Conservation (phyloP, 1,140 invertebrate genomes). For the Liolophura sinensis region DNA sequence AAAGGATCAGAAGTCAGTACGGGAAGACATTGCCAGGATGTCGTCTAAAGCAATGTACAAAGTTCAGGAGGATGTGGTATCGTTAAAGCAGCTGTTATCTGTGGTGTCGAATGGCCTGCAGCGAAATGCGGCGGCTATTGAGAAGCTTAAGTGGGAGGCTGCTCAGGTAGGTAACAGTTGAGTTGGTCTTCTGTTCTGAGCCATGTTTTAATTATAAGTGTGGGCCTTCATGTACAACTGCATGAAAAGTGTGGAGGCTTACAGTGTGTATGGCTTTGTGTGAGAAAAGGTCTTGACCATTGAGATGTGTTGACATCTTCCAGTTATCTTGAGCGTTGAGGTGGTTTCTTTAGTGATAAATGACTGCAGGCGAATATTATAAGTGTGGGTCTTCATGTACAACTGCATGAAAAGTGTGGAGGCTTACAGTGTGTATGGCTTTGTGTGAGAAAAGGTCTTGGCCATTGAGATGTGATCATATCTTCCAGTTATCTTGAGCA, state of each 20-base stretch:
- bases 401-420: neutral
- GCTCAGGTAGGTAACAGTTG: constrained; percentile 60
- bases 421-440: neutral
- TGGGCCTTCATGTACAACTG: neutral
- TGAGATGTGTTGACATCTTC: no score
- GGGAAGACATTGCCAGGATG: constrained; percentile 78
- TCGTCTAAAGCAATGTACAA: constrained; percentile 72
- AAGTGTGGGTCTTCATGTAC: neutral
- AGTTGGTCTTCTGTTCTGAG: neutral
- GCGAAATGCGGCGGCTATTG: constrained; percentile 67
- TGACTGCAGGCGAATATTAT: no score
- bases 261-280: neutral
- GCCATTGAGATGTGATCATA: no score
- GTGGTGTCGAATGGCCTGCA: constrained; percentile 62
- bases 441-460: constrained; percentile 4
- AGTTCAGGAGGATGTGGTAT: constrained; percentile 67
- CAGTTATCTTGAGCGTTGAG: no score
- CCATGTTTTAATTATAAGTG: neutral
- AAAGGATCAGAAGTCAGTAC: constrained; percentile 79
- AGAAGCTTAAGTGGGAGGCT: constrained; percentile 75
- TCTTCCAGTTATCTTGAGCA: no score
- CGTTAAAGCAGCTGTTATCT: constrained; percentile 69
- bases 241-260: neutral
- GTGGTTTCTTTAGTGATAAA: no score
- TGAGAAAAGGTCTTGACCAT: constrained; percentile 4